These are phyloP conservation scores for Zaprionus lineosus DNA, from an alignment of 2,888 invertebrate species.

Conservation along the genomic window DNA sequence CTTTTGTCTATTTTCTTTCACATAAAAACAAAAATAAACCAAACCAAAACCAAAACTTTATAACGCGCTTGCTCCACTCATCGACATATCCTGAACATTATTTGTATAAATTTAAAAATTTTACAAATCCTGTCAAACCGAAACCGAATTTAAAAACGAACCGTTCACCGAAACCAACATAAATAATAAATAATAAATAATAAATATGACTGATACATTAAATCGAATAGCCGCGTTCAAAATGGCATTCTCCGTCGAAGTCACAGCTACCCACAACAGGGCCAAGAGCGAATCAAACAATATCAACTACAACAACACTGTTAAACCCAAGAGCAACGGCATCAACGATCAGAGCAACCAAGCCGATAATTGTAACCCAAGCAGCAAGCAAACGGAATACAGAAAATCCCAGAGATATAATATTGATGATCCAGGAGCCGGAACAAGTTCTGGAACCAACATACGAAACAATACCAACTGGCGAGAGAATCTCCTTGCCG, in stretches of 20 bases:
- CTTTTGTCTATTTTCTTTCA: slow-evolving; percentile 80
- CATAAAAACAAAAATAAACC: slow-evolving; percentile 52
- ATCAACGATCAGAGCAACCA: slow-evolving; percentile 22
- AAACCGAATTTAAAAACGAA: slow-evolving; percentile 46
- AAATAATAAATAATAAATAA: slow-evolving; percentile 3
- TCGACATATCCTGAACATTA: slow-evolving; percentile 59
- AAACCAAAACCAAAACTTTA: slow-evolving; percentile 62
- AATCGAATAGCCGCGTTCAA: slow-evolving; percentile 77
- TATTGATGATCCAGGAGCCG: slow-evolving; percentile 81
- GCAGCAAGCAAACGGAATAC: slow-evolving; percentile 61
- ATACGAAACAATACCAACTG: slow-evolving; percentile 53
- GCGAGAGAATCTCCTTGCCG: slow-evolving; percentile 44
- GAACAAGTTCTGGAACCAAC: slow-evolving; percentile 55
- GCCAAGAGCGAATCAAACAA: slow-evolving; percentile 68
- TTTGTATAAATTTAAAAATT: slow-evolving; percentile 29
- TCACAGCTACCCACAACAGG: slow-evolving; percentile 77
- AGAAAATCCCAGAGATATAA: slow-evolving; percentile 73
- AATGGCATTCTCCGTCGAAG: slow-evolving; percentile 80
- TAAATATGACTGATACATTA: slow-evolving; percentile 30
- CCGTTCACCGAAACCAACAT: slow-evolving; percentile 57
- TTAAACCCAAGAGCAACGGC: slow-evolving; percentile 28
- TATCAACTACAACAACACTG: slow-evolving; percentile 43
- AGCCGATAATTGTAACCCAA: slow-evolving; percentile 32
- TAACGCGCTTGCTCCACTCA: slow-evolving; percentile 80
- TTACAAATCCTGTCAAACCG: slow-evolving; percentile 55